These are phyloP conservation scores for Physocephala rufipes DNA, from an alignment of 2,888 invertebrate genomes.

Conservation along the genomic window DNA sequence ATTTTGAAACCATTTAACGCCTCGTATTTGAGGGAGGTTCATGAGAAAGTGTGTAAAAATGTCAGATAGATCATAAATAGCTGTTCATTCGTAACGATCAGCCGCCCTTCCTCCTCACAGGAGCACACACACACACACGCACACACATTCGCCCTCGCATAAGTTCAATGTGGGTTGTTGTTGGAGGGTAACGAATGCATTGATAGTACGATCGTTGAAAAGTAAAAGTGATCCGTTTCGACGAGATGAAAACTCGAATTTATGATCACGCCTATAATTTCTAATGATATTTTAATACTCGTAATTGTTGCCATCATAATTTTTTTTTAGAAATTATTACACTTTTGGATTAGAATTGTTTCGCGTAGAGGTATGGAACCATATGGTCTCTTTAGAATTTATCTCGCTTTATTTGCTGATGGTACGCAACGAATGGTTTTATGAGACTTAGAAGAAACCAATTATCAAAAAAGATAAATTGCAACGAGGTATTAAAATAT, in stretches of 20 bases:
- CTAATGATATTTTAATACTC: constrained; percentile 20
- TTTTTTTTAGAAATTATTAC: constrained; percentile 25
- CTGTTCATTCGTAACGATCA: constrained; percentile 22
- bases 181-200: too few species aligned
- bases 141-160: neutral
- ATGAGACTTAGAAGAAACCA: too few species aligned
- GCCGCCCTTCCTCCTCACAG: too few species aligned
- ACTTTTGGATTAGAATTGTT: neutral
- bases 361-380: neutral
- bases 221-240: too few species aligned
- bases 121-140: neutral
- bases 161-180: neutral
- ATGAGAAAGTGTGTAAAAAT: constrained; percentile 4
- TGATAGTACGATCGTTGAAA: too few species aligned
- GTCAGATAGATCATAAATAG: constrained; percentile 13
- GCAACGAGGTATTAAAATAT: too few species aligned
- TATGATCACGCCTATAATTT: too few species aligned
- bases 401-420: too few species aligned
- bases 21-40: constrained; percentile 11
- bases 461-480: too few species aligned
- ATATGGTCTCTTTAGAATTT: too few species aligned
- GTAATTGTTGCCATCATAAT: constrained; percentile 14
- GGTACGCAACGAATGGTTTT: too few species aligned
- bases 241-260: too few species aligned
- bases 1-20: constrained; percentile 24